These are phyloP conservation scores for Myxocyprinus asiaticus DNA, from an alignment of 2,113 vertebrate species.

Conservation along the genomic window DNA sequence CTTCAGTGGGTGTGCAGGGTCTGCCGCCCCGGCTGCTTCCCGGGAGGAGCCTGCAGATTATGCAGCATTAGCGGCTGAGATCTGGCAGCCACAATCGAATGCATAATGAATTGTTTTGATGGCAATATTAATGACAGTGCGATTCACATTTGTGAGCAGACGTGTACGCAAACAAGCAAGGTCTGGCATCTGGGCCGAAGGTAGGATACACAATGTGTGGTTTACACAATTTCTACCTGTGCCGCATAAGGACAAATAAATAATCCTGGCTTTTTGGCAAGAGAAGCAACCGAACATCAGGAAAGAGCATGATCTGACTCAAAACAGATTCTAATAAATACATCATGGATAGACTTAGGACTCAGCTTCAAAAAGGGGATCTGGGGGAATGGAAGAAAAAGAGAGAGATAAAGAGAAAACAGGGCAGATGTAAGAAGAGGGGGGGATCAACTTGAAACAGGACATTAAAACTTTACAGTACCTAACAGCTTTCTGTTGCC, in stretches of 20 bases:
- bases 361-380: background rate
- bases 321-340: slow-evolving; percentile 29
- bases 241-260: slow-evolving; percentile 2
- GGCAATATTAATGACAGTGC: slow-evolving; percentile 48
- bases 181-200: background rate
- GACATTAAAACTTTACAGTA: slow-evolving; percentile 4
- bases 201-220: background rate
- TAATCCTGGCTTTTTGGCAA: slow-evolving; percentile 1
- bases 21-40: slow-evolving; percentile 19
- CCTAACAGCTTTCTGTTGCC: slow-evolving; percentile 35
- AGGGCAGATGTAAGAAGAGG: background rate
- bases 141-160: background rate
- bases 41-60: slow-evolving; percentile 51
- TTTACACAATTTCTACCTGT: background rate
- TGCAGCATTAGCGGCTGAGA: slow-evolving; percentile 48
- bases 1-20: slow-evolving; percentile 45
- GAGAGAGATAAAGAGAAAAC: background rate
- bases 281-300: background rate
- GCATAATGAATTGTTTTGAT: slow-evolving; percentile 55
- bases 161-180: slow-evolving; percentile 2
- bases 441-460: background rate
- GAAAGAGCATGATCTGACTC: background rate
- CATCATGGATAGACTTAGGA: background rate
- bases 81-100: slow-evolving; percentile 44
- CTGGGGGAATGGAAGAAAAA: background rate